These are phyloP conservation scores for Atrichornis clamosus DNA, from an alignment of 2,113 vertebrate genomes.

Conservation along the genomic window DNA sequence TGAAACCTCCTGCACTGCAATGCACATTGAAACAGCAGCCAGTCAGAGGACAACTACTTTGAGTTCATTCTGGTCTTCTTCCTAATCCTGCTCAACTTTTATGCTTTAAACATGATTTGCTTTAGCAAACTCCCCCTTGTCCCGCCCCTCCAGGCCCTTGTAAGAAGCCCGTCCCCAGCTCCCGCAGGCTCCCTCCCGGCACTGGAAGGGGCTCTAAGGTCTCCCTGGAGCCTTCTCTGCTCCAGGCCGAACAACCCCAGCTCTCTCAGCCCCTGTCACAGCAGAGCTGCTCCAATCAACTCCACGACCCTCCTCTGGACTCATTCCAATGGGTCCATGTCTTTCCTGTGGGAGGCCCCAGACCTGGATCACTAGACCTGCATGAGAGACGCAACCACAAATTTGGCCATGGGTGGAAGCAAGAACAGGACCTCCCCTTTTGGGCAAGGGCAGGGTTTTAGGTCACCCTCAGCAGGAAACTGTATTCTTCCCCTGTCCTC, in stretches of 20 bases:
- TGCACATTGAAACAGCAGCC: not conserved
- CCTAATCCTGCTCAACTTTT: not conserved
- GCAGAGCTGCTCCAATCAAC: not conserved
- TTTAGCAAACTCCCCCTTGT: not conserved
- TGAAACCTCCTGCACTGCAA: not conserved
- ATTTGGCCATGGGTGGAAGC: not conserved
- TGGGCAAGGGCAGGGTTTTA: not conserved
- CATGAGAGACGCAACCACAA: not conserved
- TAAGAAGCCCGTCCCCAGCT: not conserved
- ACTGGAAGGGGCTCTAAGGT: not conserved
- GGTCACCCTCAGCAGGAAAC: not conserved
- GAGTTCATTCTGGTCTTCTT: not conserved
- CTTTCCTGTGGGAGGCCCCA: not conserved
- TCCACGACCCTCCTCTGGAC: not conserved
- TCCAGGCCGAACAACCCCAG: not conserved
- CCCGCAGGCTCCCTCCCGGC: too few relatives aligned
- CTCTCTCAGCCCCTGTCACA: not conserved
- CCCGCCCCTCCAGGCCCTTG: not conserved
- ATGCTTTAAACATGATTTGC: not conserved
- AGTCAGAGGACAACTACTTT: not conserved
- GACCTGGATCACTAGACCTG: not conserved
- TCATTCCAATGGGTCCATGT: fast-evolving
- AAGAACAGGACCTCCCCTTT: not conserved
- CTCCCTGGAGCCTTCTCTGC: not conserved
- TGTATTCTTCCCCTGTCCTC: not conserved